Percentiles rank a stretch among this genome's conserved stretches.
Conservation (phyloP, 2,113 vertebrate genomes). For the Leucoraja erinaceus region DNA sequence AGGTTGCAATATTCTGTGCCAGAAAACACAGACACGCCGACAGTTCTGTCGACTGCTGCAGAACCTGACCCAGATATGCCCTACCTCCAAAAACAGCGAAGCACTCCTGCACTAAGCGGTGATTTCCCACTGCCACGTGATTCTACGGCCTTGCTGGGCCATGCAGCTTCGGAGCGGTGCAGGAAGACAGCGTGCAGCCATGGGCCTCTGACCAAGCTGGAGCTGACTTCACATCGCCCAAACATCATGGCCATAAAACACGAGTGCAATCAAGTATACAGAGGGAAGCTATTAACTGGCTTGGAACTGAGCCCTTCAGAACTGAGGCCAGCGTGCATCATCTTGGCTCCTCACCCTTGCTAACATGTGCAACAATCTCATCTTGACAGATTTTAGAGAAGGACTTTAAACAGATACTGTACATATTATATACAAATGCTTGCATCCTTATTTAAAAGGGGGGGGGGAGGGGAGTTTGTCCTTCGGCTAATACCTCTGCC, state of each 20-base stretch:
- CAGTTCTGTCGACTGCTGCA: background rate
- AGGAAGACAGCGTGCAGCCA: background rate
- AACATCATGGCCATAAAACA: background rate
- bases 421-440: too few species aligned
- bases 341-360: background rate
- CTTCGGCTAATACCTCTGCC: too few species aligned
- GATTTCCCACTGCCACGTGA: background rate
- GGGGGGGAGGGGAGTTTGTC: too few species aligned
- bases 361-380: too few species aligned
- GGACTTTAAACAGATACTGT: too few species aligned
- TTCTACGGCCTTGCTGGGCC: background rate
- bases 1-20: too few species aligned
- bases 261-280: background rate
- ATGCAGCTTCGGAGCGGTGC: background rate
- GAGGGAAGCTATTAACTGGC: background rate
- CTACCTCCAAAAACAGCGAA: background rate
- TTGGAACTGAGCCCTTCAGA: background rate
- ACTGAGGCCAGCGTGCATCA: background rate
- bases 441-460: too few species aligned
- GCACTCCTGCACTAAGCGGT: background rate
- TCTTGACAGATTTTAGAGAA: too few species aligned
- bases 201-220: background rate
- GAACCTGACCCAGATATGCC: background rate
- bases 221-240: background rate
- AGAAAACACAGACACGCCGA: background rate